Conservation (phyloP, 2,113 vertebrate species). For the Carettochelys insculpta region DNA sequence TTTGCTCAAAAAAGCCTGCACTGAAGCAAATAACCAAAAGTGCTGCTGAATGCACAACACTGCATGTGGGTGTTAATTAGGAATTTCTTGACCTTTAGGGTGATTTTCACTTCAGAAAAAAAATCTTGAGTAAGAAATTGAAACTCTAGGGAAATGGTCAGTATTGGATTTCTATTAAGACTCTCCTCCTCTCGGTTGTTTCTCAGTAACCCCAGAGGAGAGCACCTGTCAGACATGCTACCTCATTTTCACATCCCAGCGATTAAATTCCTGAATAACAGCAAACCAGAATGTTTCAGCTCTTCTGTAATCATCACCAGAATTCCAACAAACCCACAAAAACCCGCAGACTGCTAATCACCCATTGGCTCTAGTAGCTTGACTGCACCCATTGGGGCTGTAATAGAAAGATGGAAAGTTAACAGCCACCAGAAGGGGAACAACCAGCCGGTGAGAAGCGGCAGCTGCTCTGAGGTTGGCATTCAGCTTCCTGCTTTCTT, state of each 20-base stretch:
- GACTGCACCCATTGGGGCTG: neutral
- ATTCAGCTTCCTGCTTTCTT: neutral
- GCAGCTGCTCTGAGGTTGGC: neutral
- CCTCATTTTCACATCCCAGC: neutral
- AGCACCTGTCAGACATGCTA: neutral
- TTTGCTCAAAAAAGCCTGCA: neutral
- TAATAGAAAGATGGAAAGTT: neutral
- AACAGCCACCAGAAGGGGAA: neutral
- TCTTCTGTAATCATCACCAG: neutral
- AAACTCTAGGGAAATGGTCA: constrained; percentile 9
- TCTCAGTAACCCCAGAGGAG: constrained; percentile 1
- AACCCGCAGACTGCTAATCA: neutral
- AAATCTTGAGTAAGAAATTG: neutral
- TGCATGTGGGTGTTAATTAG: neutral
- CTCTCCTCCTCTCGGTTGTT: neutral
- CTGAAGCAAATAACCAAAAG: neutral
- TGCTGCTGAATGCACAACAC: neutral
- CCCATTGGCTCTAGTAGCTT: neutral
- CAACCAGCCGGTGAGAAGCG: neutral
- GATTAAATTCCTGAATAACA: neutral
- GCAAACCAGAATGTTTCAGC: neutral
- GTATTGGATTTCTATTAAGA: neutral
- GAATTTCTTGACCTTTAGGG: constrained; percentile 27
- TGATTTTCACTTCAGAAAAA: neutral
- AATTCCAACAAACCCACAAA: neutral